Base-by-base conservation (phyloP, 2,888 invertebrate genomes). In the Drosophila nigricruria region DNA sequence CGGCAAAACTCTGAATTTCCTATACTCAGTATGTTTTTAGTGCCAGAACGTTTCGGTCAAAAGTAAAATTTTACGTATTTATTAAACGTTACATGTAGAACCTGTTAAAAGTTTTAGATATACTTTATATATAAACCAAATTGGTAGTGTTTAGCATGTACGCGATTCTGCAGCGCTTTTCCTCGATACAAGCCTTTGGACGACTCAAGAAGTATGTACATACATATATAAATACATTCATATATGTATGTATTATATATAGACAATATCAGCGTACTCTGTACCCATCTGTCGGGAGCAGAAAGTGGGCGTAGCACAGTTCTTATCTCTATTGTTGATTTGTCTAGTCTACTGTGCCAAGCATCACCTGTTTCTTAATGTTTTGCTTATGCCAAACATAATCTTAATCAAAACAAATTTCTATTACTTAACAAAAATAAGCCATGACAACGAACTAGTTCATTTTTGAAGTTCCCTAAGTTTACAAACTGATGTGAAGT, bases 161-260 rank as follows among this genome's bases (percentile, higher is more conserved):
- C 49, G 32, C 60, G 20, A 42, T 56, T 58, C 30, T 82, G 27
- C 57, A 54, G 14, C 57, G 71, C 12, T 73, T 57, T 66, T 72
- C 68, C 25, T 42, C 58, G 6, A 34, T 64, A 18, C 59, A 54
- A 58, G 70, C 78, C 73, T 68, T 82, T 76, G 78, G 78, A 66
- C 78, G 57, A 8, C 49, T 75, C 16, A 64, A 67, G 56, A 64
- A 54, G 54, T 65, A 57, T 30, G 42, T 14, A 42, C 9, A 38
- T 38, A 40, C 18, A 20, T 20, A 38, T 2, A 9, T 38, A 38
- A n/a, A 38, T 9, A 38, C 3, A 8, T 36, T 16, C n/a, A 16
- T 3, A 40, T 42, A 40, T 9, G 8, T 14, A 3, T 32, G n/a
- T 20, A 14, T 14, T 34, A 12, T 34, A 14, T 14, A 14, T 20